Evolutionary conservation across 2,113 vertebrate species (phyloP).

Genomic region (Microcebus lehilahytsara): DNA sequence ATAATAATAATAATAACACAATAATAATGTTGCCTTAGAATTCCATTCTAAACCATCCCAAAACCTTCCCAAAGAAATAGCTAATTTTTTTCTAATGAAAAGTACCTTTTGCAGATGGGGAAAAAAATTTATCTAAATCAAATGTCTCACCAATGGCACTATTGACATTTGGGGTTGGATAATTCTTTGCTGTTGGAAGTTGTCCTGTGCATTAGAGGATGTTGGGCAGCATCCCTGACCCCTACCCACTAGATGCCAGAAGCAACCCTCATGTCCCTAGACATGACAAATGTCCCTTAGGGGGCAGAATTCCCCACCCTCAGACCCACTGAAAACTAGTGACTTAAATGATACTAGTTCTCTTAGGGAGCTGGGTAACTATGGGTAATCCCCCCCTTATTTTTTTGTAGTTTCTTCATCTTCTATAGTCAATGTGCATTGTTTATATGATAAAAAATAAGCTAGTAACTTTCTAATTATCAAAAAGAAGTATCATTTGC

Average conservation of each 20-base stretch:
- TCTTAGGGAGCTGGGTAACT: not conserved
- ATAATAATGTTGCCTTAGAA: not conserved
- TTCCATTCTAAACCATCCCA: not conserved
- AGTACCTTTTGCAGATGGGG: not conserved
- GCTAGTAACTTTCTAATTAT: not conserved
- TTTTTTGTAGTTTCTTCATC: constrained; percentile 9
- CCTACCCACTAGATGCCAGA: not conserved
- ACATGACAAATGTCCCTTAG: not conserved
- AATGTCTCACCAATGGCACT: not conserved
- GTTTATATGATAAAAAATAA: not conserved
- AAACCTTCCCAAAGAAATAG: not conserved
- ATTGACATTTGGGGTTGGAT: not conserved
- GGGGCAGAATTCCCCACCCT: not conserved
- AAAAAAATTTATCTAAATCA: not conserved
- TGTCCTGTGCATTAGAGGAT: not conserved
- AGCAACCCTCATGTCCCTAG: not conserved
- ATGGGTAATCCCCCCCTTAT: not conserved
- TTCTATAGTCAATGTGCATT: not conserved
- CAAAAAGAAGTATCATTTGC: constrained; percentile 19
- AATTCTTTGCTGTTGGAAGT: not conserved
- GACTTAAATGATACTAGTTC: not conserved
- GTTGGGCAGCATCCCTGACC: not conserved
- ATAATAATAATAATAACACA: not conserved
- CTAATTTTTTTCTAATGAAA: constrained; percentile 26
- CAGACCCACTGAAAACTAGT: not conserved